Evolutionary conservation across 2,113 vertebrate species (phyloP), one percentile per base, ranked within the genome.

Genomic region (Sylvia atricapilla): DNA sequence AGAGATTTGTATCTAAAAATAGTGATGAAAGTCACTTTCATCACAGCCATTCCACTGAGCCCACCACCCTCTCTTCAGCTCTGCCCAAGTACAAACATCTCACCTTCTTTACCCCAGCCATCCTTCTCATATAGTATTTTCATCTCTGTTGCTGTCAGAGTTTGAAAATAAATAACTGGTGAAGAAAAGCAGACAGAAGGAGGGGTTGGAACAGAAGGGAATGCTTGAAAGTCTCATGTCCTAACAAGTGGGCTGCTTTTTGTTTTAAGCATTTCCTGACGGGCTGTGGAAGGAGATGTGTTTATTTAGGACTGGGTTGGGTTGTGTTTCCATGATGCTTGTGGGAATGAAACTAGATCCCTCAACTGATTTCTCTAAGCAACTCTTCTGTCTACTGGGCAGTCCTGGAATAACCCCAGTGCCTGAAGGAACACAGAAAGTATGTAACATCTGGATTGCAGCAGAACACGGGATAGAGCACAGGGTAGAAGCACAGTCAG

Each of bases 101-200:
- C 64, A 41, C 41, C 17, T 82, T 43, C 43, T 72, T 79, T 87
- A 75, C 68, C 58, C 30, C 74, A 90, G 11, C 25, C 37, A 52
- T 47, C 2, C 0, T 59, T 90, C 30, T 43, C 59, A 35, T 60
- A 13, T 1, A n/a, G 24, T 31, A 24, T 92, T 92, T 63, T 78
- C 46, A 76, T 60, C 82, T 63, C 39, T 80, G 17, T 59, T 92
- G n/a, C 35, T 81, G 59, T 59, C 75, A 77, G 60, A 59, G 23
- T 46, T 78, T 92, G 52, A 76, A 93, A 94, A 84, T 70, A 92
- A 85, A 70, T 72, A 80, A 43, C 43, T 67, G 44, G 25, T 60
- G 80, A 88, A 92, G 68, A 84, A 88, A 96, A 90, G 37, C 69
- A 75, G 85, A 74, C 59, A 93, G 88, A 77, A 96, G 55, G 16